These are phyloP conservation scores for Catalaphyllia jardinei DNA, from an alignment of 64 coral and sea anemone genomes.

Conservation along the genomic window DNA sequence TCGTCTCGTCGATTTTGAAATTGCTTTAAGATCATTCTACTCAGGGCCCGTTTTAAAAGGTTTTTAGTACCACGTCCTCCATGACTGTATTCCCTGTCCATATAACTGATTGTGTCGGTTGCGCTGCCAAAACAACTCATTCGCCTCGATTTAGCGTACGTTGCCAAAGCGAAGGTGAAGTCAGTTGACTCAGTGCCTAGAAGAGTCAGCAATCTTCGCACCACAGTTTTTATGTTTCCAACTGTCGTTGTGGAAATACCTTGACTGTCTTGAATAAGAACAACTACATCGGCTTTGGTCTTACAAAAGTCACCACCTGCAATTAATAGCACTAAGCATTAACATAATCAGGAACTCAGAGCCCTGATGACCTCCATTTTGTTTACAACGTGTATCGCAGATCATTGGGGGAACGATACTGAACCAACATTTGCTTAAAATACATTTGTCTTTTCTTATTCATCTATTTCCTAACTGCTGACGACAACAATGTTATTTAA, in stretches of 20 bases:
- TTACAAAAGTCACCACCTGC: not conserved
- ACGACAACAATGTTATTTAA: no score
- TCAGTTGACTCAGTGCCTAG: not conserved
- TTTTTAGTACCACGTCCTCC: not conserved
- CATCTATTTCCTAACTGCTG: no score
- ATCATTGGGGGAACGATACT: no score
- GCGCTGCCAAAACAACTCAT: not conserved
- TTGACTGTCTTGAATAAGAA: slow-evolving; percentile 31
- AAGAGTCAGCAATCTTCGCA: not conserved
- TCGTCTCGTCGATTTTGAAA: not conserved
- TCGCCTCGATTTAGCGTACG: not conserved
- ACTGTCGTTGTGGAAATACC: not conserved
- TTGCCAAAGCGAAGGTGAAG: slow-evolving; percentile 19
- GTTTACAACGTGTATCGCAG: no score
- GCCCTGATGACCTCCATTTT: no score
- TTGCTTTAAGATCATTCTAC: not conserved
- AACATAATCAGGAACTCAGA: no score
- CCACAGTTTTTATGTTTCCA: not conserved
- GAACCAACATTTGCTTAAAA: no score
- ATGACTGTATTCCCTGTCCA: not conserved
- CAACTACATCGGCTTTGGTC: slow-evolving; percentile 8
- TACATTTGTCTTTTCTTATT: no score
- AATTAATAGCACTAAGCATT: not conserved
- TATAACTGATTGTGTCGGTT: not conserved
- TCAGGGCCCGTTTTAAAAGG: not conserved